These are phyloP conservation scores for Meganola albula DNA, from an alignment of 2,888 invertebrate genomes.

Conservation along the genomic window DNA sequence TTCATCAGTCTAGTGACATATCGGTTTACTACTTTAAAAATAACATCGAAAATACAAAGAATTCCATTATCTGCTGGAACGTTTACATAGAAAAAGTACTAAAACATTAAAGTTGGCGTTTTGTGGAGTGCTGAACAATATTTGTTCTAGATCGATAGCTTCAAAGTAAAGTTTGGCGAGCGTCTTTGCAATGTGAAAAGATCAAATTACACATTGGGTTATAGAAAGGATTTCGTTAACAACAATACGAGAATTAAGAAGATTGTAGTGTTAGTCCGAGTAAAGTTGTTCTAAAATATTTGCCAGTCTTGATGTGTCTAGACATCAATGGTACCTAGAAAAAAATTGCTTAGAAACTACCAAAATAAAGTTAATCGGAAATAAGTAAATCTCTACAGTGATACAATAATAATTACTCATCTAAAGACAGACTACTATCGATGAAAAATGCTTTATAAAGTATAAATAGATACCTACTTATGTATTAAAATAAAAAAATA, in stretches of 20 bases:
- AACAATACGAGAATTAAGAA: conserved; percentile 26
- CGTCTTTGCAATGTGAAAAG: conserved; percentile 26
- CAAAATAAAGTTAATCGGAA: too few relatives aligned
- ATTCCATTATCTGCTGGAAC: conserved; percentile 16
- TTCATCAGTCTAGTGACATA: too few relatives aligned
- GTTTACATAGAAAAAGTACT: conserved; percentile 33
- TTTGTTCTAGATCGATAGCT: conserved; percentile 35
- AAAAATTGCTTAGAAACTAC: too few relatives aligned
- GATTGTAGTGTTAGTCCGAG: conserved; percentile 27
- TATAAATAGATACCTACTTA: too few relatives aligned
- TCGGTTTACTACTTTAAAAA: conserved; percentile 17
- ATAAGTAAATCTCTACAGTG: too few relatives aligned
- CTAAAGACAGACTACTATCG: too few relatives aligned
- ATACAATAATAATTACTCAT: too few relatives aligned
- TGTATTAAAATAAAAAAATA: too few relatives aligned
- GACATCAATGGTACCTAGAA: conserved; percentile 28
- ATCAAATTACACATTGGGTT: conserved; percentile 31
- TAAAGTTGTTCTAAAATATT: conserved; percentile 32
- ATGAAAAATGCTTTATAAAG: too few relatives aligned
- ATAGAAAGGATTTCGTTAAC: conserved; percentile 30
- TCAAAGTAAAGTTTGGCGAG: conserved; percentile 25
- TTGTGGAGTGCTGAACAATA: conserved; percentile 32
- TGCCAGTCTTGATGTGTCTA: conserved; percentile 40
- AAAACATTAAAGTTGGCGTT: conserved; percentile 29
- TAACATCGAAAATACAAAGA: conserved; percentile 20